Evolutionary conservation across 2,888 invertebrate genomes (phyloP), one percentile per base, ranked within the genome.

Genomic region (Sycophila texana): DNA sequence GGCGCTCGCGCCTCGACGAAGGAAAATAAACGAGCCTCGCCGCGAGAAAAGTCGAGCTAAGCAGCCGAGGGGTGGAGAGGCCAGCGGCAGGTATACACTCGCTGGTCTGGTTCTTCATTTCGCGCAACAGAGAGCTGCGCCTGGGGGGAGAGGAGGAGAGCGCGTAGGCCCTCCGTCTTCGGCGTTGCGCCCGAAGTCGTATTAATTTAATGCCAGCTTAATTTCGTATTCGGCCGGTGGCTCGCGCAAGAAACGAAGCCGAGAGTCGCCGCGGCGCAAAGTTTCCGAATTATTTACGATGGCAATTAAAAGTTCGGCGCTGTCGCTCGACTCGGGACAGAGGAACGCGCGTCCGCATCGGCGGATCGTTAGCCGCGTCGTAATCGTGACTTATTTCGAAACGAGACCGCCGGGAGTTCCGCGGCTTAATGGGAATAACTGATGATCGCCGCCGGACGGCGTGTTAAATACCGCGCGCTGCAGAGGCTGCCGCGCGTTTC

Each of bases 251-350:
- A 83, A 84, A 82, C 84, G 83, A 84, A 83, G 82, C 74, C 5
- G 39, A 39, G 85, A 85, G 82, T 84, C 83, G 65, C 81, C 26
- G 26, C 26, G 39, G 4, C 75, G 83, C 81, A 84, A 89, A 89
- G 85, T 88, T 88, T 85, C 85, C 87, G 89, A 88, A 89, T 89
- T 89, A 89, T 89, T 89, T 89, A 89, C 88, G 88, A 87, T 86
- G 87, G 87, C 89, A 89, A 89, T 89, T 89, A 89, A 89, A 89
- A 89, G 88, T 89, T 89, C 83, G 83, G 83, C 82, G 77, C 81
- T 82, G 82, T 14, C 74, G 4, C 14, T 71, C 61, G 80, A 77
- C 74, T 74, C 77, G 77, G 18, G 49, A 49, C 55, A 26, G 26
- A 30, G 49, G 39, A 4, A 14, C 51, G 49, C 60, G 53, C 20